Percentiles rank a stretch among this genome's conserved stretches.
Evolutionary conservation across 2,888 invertebrate species (phyloP).

Genomic region (Eilema caniola): DNA sequence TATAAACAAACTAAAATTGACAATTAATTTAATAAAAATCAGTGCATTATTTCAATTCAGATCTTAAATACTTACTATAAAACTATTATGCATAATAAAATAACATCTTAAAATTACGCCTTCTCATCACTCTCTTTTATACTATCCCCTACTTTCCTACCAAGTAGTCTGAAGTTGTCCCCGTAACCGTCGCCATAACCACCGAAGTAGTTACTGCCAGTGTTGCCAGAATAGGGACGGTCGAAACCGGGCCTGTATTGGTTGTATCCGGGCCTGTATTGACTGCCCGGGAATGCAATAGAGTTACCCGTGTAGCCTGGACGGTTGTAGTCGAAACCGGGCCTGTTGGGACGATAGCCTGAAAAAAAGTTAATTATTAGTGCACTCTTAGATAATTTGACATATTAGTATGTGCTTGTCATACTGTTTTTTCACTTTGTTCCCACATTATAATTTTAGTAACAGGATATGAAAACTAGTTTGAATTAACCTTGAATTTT

Average conservation of each 20-base stretch:
- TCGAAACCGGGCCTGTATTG: constrained; percentile 48
- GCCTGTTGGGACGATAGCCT: constrained; percentile 68
- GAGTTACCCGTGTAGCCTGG: constrained; percentile 58
- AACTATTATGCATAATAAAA: constrained; percentile 12
- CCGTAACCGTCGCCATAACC: constrained; percentile 69
- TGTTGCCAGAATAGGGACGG: constrained; percentile 55
- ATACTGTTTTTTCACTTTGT: not conserved
- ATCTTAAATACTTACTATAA: constrained; percentile 43
- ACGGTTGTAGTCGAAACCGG: constrained; percentile 58
- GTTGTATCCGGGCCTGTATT: constrained; percentile 47
- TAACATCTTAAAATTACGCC: constrained; percentile 28
- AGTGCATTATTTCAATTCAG: constrained; percentile 44
- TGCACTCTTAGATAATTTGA: not conserved
- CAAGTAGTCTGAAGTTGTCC: constrained; percentile 68
- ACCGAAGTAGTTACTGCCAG: constrained; percentile 69
- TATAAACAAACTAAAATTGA: constrained; percentile 14
- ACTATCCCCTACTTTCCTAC: constrained; percentile 67
- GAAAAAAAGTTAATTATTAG: constrained; percentile 26
- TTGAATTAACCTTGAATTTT: not conserved
- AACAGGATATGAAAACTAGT: not conserved
- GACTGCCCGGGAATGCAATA: constrained; percentile 55
- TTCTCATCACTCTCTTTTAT: constrained; percentile 64
- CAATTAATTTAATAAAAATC: constrained; percentile 39
- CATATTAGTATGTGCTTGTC: not conserved
- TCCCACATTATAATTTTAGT: not conserved